phyloP scores from a whole-genome alignment of 1,140 invertebrate genomes.

The Papilio helenus region DNA sequence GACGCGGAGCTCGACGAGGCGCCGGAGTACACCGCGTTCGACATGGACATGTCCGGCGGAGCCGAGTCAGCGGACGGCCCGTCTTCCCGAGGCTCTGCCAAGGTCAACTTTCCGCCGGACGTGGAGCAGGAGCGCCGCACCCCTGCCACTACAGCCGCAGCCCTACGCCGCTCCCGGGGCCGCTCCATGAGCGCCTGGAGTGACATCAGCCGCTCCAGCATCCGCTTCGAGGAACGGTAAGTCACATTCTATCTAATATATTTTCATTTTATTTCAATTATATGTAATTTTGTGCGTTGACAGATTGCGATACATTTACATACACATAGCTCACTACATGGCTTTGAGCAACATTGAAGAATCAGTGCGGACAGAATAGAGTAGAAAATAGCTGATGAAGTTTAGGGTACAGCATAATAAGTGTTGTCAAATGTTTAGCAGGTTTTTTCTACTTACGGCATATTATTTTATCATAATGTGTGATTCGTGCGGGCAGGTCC shows the following conservation, averaged over 20 bases:
- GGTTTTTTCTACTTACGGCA: conserved; percentile 22
- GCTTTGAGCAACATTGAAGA: not conserved
- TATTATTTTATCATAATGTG: conserved; percentile 28
- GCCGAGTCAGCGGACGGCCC: conserved; percentile 65
- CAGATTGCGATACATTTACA: not conserved
- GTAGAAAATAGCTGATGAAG: conserved; percentile 1
- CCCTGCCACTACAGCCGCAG: conserved; percentile 82
- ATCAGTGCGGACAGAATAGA: not conserved
- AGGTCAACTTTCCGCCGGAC: conserved; percentile 89
- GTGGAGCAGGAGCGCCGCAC: conserved; percentile 84
- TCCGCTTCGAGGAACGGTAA: conserved; percentile 92
- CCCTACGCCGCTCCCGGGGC: conserved; percentile 82
- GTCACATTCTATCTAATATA: conserved; percentile 42
- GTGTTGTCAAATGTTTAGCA: conserved; percentile 1
- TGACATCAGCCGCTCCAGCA: conserved; percentile 90
- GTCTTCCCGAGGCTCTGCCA: conserved; percentile 78
- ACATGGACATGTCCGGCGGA: conserved; percentile 72
- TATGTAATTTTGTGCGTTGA: conserved; percentile 24
- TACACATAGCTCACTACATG: conserved; percentile 17
- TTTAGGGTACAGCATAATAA: not conserved
- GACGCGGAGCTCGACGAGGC: conserved; percentile 71
- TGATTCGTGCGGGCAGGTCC: not conserved
- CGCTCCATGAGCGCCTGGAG: conserved; percentile 93
- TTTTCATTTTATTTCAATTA: too few relatives aligned
- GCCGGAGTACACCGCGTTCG: conserved; percentile 70